Evolutionary conservation across 2,888 invertebrate species (phyloP).

Genomic region (Cerastoderma edule): DNA sequence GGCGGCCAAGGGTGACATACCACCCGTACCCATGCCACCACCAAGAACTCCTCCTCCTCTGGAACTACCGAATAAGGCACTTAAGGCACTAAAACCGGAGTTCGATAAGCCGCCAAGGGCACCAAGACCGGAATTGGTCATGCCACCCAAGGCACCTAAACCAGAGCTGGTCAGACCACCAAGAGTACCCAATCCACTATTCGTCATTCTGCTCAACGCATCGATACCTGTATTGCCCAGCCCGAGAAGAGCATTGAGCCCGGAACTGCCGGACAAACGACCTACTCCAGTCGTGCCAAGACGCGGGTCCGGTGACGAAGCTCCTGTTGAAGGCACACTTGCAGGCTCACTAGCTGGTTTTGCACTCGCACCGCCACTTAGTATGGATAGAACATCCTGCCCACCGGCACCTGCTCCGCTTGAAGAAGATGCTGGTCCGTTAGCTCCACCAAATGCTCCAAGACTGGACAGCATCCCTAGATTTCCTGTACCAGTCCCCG

Average conservation of each 20-base stretch:
- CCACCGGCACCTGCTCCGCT: background rate
- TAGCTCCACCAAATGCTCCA: background rate
- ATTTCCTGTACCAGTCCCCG: background rate
- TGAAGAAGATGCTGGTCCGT: background rate
- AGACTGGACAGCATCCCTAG: background rate
- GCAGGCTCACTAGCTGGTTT: background rate
- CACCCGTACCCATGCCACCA: too few relatives aligned
- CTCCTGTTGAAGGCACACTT: background rate
- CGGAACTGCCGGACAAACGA: background rate
- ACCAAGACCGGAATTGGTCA: background rate
- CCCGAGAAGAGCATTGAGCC: background rate
- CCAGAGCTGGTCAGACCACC: background rate
- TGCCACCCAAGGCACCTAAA: background rate
- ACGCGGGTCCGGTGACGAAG: slow-evolving; percentile 1
- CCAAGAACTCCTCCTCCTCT: background rate
- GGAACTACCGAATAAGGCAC: background rate
- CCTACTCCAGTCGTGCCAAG: background rate
- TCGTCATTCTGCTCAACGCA: background rate
- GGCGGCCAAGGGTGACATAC: too few relatives aligned
- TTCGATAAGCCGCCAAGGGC: background rate
- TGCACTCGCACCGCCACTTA: background rate
- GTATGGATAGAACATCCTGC: background rate
- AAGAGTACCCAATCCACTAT: background rate
- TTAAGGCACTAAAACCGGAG: background rate
- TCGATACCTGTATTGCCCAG: background rate